Percentiles rank a stretch among this genome's conserved stretches.
Evolutionary conservation across 2,113 vertebrate genomes (phyloP).

Genomic region (Micromys minutus): DNA sequence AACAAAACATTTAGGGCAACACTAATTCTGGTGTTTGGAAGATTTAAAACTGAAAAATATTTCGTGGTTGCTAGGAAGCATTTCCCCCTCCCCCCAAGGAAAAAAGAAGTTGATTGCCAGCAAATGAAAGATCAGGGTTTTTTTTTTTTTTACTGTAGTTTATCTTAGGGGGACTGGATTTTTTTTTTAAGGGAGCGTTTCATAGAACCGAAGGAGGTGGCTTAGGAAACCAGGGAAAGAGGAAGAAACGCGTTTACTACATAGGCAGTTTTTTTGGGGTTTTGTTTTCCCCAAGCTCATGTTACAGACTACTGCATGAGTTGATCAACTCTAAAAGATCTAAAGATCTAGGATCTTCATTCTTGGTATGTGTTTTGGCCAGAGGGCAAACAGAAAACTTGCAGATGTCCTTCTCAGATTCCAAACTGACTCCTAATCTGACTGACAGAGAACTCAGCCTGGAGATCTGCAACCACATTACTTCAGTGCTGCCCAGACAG

Average conservation of each 20-base stretch:
- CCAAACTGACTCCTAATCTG: neutral
- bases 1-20: slow-evolving; percentile 15
- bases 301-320: neutral
- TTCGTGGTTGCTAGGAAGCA: neutral
- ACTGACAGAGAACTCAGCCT: neutral
- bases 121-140: neutral
- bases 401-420: neutral
- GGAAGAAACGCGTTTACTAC: slow-evolving; percentile 10
- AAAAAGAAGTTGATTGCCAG: neutral
- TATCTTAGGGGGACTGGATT: slow-evolving; percentile 2
- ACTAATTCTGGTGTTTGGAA: neutral
- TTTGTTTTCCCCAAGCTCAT: slow-evolving; percentile 8
- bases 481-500: neutral
- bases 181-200: slow-evolving; percentile 3
- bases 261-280: neutral
- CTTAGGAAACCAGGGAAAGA: neutral
- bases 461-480: neutral
- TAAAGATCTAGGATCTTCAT: slow-evolving; percentile 25
- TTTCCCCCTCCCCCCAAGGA: slow-evolving; percentile 9
- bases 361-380: slow-evolving; percentile 15
- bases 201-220: neutral
- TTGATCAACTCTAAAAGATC: slow-evolving; percentile 19
- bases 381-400: neutral
- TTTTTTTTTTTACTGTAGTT: neutral
- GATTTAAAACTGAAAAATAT: neutral